Base-by-base conservation (phyloP, 1,140 invertebrate genomes). In the Plutomurus gul region DNA sequence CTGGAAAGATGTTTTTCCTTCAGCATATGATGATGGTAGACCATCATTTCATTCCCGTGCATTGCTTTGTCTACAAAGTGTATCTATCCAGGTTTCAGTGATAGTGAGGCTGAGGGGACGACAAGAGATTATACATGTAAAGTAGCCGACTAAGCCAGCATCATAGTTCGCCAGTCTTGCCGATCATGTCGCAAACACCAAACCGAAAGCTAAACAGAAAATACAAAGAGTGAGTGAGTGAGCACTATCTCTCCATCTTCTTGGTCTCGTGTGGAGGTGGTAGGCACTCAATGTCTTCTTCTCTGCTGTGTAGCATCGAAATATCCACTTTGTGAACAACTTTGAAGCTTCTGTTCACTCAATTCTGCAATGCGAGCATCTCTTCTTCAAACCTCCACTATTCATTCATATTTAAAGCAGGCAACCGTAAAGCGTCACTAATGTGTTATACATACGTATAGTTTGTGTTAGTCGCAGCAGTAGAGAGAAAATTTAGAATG, bases 401-500 rank as follows among this genome's bases (percentile, higher is more conserved):
- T 20, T 25, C 75, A 76, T 76, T 51, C 75, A 65, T 76, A 60
- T 76, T 76, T 65, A 65, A 65, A 22, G 33, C 30, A 76, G 39
- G 75, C 16, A 76, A 65, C 75, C 47, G 47, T 60, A 76, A 60
- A 76, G 75, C 75, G 75, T 76, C 36, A 65, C 75, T 76, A 65
- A 76, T 76, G 75, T 56, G 49, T 25, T 33, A 65, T 0, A 60
- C 11, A 30, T 11, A 25, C 22, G 7, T 10, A 8, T 60, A 27
- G 5, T 20, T 30, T 11, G 6, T 33, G 8, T 25, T 33, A 13
- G 22, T 27, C 27, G 7, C 65, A 60, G 51, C 16, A 25, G 51
- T 10, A 8, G 51, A 8, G 51, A 25, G 8, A 8, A 60, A 43
- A 8, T 43, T 43, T 43, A 10, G 40, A 43, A 43, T 8, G 8